Percentiles rank a stretch among this genome's conserved stretches.
These are phyloP conservation scores for Pyralis farinalis DNA, from an alignment of 2,888 invertebrate species.

Conservation along the genomic window DNA sequence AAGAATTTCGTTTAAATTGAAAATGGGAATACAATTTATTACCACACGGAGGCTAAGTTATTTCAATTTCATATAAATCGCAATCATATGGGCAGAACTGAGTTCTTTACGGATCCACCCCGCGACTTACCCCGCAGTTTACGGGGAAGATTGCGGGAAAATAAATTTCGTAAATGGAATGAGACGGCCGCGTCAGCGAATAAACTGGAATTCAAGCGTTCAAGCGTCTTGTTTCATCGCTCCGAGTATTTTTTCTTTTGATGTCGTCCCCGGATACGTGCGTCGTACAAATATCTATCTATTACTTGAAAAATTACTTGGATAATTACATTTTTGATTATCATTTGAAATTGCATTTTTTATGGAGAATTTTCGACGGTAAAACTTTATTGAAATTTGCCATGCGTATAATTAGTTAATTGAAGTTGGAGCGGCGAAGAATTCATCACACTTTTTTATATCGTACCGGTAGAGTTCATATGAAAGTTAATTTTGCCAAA, in stretches of 20 bases:
- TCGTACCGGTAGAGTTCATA: constrained; percentile 24
- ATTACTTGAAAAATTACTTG: constrained; percentile 17
- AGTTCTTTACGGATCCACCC: constrained; percentile 38
- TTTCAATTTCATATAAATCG: constrained; percentile 34
- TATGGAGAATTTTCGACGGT: background rate
- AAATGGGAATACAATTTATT: constrained; percentile 17
- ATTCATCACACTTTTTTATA: constrained; percentile 20
- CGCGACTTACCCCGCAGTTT: constrained; percentile 38
- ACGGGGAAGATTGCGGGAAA: constrained; percentile 46
- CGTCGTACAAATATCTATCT: constrained; percentile 16
- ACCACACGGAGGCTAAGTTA: constrained; percentile 10
- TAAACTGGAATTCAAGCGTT: constrained; percentile 29
- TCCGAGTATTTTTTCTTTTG: constrained; percentile 25
- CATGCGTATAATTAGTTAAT: constrained; percentile 27
- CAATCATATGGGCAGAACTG: constrained; percentile 38
- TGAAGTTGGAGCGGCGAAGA: constrained; percentile 24
- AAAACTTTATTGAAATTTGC: constrained; percentile 13
- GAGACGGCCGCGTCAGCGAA: constrained; percentile 35
- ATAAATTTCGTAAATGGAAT: constrained; percentile 53
- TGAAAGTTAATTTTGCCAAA: constrained; percentile 27
- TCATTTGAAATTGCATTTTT: constrained; percentile 2
- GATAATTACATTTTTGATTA: constrained; percentile 16
- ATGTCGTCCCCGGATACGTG: constrained; percentile 16
- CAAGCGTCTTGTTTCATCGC: constrained; percentile 24
- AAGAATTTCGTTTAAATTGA: constrained; percentile 21